Base-by-base conservation (phyloP, 2,113 vertebrate species). In the Clarias gariepinus region DNA sequence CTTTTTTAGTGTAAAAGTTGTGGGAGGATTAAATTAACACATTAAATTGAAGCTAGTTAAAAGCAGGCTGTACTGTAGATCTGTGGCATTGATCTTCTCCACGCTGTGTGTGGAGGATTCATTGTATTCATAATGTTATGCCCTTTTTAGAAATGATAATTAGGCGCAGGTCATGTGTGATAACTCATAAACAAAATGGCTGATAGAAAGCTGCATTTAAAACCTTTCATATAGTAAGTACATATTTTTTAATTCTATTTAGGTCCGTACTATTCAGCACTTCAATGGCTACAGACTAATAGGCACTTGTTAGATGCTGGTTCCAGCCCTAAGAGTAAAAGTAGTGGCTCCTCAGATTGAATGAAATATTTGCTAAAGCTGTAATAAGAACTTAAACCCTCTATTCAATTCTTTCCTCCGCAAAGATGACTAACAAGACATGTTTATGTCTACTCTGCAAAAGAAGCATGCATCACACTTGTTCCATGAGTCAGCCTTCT, bases 381-480 rank as follows among this genome's bases (percentile, higher is more conserved):
- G 28, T 85, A 69, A 89, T 82, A 82, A 71, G 19, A 82, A 85
- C 78, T 82, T 58, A 7, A 81, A 84, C 58, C 9, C 63, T 76
- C 76, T 55, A 47, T 84, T 89, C 60, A 81, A 76, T 85, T 60
- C 18, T 74, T 73, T 81, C 58, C 18, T 13, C 28, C 53, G 58
- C 79, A 81, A 87, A 66, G 41, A 64, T 77, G 66, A 86, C n/a
- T 82, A 64, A 85, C 78, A 61, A 36, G 30, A 41, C 19, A 21
- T 57, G 47, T 86, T 68, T 85, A 64, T 69, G 41, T 69, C 63
- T 86, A 30, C n/a, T 36, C 28, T 4, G 47, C 52, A 61, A 66
- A 61, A 78, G 55, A 23, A 85, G 21, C 41, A 33, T 66, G 78
- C 61, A 33, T 78, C 53, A 53, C 66, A 47, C 66, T 68, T 58